Evolutionary conservation across 2,888 invertebrate species (phyloP).

Genomic region (Athalia cordata): DNA sequence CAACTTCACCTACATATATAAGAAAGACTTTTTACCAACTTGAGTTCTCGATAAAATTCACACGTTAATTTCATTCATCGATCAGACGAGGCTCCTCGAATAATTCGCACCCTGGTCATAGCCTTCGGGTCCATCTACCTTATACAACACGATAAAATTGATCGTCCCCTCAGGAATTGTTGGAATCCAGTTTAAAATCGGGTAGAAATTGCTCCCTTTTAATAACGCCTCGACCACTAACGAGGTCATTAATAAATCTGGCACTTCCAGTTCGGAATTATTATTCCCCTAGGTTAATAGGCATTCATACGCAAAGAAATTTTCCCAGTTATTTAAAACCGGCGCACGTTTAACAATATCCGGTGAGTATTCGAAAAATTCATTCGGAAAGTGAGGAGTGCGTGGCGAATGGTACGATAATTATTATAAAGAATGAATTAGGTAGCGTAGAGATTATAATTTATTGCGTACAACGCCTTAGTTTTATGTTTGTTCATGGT

Average conservation of each 20-base stretch:
- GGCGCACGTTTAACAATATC: background rate
- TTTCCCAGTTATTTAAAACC: background rate
- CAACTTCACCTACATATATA: too few relatives aligned
- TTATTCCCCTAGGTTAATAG: background rate
- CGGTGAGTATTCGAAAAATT: background rate
- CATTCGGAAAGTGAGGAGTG: background rate
- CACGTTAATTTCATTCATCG: background rate
- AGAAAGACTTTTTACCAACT: too few relatives aligned
- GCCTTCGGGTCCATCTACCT: constrained; percentile 12
- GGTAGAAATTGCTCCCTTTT: constrained; percentile 54
- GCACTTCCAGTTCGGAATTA: constrained; percentile 5
- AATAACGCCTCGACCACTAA: constrained; percentile 48
- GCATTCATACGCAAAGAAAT: background rate
- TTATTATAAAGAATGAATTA: background rate
- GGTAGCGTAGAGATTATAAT: constrained; percentile 11
- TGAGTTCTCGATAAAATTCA: background rate
- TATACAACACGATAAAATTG: constrained; percentile 24
- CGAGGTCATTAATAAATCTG: constrained; percentile 34
- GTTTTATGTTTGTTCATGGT: constrained; percentile 6
- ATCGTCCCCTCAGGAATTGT: constrained; percentile 48
- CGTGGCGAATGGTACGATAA: background rate
- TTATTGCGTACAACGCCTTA: constrained; percentile 32
- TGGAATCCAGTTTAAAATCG: constrained; percentile 57
- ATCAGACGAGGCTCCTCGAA: background rate
- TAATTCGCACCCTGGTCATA: constrained; percentile 30